Evolutionary conservation across 2,888 invertebrate genomes (phyloP).

Genomic region (Cheilosia urbana): DNA sequence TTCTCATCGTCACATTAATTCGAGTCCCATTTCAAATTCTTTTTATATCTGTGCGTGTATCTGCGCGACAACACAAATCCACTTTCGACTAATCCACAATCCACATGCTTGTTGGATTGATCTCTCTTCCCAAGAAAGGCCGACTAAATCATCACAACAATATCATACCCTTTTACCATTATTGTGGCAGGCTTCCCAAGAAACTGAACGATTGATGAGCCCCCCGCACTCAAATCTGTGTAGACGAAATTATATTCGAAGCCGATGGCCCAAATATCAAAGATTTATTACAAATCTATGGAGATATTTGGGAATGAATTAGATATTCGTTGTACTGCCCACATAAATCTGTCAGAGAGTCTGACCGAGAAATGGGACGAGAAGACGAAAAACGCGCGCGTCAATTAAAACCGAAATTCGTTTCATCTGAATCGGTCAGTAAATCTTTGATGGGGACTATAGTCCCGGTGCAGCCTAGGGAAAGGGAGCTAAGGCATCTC

Average conservation of each 20-base stretch:
- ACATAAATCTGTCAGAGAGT: constrained; percentile 72
- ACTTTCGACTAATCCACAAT: constrained; percentile 64
- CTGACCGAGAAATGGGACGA: constrained; percentile 1
- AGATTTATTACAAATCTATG: constrained; percentile 69
- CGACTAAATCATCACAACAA: constrained; percentile 67
- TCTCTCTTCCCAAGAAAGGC: constrained; percentile 40
- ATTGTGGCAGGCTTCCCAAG: neutral
- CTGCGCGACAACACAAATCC: constrained; percentile 37
- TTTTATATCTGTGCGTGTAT: constrained; percentile 25
- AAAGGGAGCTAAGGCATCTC: constrained; percentile 10
- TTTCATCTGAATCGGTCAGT: constrained; percentile 73
- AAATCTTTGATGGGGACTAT: constrained; percentile 48
- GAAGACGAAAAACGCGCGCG: constrained; percentile 49
- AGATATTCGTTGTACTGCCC: constrained; percentile 68
- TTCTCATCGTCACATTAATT: constrained; percentile 39
- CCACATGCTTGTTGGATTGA: constrained; percentile 39
- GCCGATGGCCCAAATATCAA: constrained; percentile 61
- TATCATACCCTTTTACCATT: constrained; percentile 28
- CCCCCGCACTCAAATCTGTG: neutral
- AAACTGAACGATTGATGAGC: constrained; percentile 1
- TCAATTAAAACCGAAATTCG: constrained; percentile 63
- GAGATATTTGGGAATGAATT: constrained; percentile 52
- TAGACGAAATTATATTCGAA: constrained; percentile 18
- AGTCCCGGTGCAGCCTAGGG: constrained; percentile 6
- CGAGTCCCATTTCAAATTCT: constrained; percentile 54